Base-by-base conservation (phyloP, 2,113 vertebrate species). In the Riparia riparia region DNA sequence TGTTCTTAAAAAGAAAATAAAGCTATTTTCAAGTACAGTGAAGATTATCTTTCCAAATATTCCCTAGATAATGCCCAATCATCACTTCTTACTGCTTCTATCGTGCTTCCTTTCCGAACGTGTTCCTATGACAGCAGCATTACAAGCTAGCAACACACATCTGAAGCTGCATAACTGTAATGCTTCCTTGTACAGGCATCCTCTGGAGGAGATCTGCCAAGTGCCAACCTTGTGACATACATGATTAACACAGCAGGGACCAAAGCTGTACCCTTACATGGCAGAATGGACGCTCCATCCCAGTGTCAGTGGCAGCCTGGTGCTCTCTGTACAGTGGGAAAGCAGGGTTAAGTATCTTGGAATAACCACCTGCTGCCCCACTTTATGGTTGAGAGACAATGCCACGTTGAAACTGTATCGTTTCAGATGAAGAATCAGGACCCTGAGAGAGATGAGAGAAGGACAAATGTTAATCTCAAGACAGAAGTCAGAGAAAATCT, bases 371-470 rank as follows among this genome's bases (percentile, higher is more conserved):
- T 99, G 99, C 95, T 99, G 99, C 39, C 99, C 99, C 10, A 99
- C 98, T 96, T 99, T 99, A 90, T 99, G 99, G 96, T 99, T 99
- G 78, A 99, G 98, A 60, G 99, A 99, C 74, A 99, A 98, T 90
- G 99, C 98, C 80, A 99, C 98, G 57, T 99, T 99, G 97, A 99
- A 99, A 97, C 99, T 99, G 89, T 99, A 99, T 44, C 99, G 98
- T 97, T 99, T 99, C 95, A 99, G 98, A 96, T 99, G 99, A 85
- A 99, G 99, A 96, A 99, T 99, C 79, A 99, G 98, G 58, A 99
- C 98, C 96, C 99, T 99, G 88, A 21, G 76, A 79, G 39, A 72
- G 17, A 66, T 0, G 5, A 91, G 6, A 73, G 26, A 68, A 66
- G 7, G 61, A 69, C 37, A 86, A 65, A 76, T 6, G 18, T 92